Base-by-base conservation (phyloP, 92 coral and sea anemone species). In the Umimayanthus kanabou region DNA sequence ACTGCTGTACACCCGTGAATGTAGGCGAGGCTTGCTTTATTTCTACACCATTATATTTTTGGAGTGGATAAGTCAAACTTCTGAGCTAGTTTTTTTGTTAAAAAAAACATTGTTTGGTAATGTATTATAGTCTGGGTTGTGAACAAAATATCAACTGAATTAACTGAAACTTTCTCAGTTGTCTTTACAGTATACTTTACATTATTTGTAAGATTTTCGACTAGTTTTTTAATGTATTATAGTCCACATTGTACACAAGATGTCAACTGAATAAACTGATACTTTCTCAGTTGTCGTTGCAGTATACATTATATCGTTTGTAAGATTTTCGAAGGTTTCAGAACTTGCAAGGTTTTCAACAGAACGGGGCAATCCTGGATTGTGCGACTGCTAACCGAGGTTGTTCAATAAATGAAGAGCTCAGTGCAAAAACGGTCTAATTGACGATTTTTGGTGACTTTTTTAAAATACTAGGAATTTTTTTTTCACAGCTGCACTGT, bases 41-140 rank as follows among this genome's bases (percentile, higher is more conserved):
- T 75, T 20, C 3, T 33, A n/a, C 9, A 37, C 20, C 30, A 20
- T 33, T 39, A 1, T 37, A 20, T 18, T 16, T 14, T 75, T 40
- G 45, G 29, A 75, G 45, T 22, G 79, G 47, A 2, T 18, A 25
- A 20, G 79, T 18, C 15, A 22, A 18, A 37, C 50, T 39, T 40
- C 45, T 43, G 13, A 75, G 28, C 25, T 39, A 75, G 6, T 73
- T 15, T 16, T 74, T 39, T 75, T 40, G 42, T 37, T 18, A 75
- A 40, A 75, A 39, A 2, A 18, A 33, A 1, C 37, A 33, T 0
- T 75, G 28, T 75, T 43, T 37, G 53, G 16, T 20, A 39, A 16
- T 75, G 79, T 75, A 75, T 75, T 75, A 75, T 75, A 75, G 26
- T 39, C 79, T 5, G 25, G 79, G 50, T 75, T 75, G 79, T 39